Evolutionary conservation across 2,113 vertebrate species (phyloP).

Genomic region (Centropus bengalensis): DNA sequence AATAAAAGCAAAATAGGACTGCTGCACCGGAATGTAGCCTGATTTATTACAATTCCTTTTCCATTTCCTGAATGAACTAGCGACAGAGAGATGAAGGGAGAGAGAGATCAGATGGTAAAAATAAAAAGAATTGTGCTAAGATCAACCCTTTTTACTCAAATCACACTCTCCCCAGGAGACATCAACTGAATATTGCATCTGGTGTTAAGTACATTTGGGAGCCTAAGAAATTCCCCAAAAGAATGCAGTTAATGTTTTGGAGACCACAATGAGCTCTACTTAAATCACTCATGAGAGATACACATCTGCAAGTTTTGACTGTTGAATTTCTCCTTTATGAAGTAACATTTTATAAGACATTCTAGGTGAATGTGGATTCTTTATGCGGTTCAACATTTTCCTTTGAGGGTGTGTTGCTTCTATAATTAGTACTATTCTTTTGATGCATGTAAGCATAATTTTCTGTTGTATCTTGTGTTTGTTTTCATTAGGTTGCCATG

Average conservation of each 20-base stretch:
- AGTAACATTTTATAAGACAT: background rate
- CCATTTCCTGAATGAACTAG: background rate
- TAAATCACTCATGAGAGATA: background rate
- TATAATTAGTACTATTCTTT: conserved; percentile 23
- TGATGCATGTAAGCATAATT: background rate
- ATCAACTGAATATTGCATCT: background rate
- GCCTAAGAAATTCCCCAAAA: background rate
- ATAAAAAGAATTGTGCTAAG: background rate
- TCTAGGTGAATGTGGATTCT: background rate
- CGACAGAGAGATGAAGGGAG: background rate
- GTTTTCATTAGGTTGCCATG: conserved; percentile 49
- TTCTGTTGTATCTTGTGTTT: background rate
- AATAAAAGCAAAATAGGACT: background rate
- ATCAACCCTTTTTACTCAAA: background rate
- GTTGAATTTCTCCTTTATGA: background rate
- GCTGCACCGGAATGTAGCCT: background rate
- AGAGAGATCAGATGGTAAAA: conserved; percentile 3
- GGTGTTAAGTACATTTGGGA: background rate
- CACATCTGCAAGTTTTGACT: background rate
- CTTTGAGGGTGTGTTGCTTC: background rate
- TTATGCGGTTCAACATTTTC: background rate
- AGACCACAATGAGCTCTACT: background rate
- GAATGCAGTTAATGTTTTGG: conserved; percentile 7
- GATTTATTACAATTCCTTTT: background rate
- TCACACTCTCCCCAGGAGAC: background rate